Percentiles rank a stretch among this genome's conserved stretches.
Evolutionary conservation across 2,888 invertebrate genomes (phyloP).

Genomic region (Pachymerium ferrugineum): DNA sequence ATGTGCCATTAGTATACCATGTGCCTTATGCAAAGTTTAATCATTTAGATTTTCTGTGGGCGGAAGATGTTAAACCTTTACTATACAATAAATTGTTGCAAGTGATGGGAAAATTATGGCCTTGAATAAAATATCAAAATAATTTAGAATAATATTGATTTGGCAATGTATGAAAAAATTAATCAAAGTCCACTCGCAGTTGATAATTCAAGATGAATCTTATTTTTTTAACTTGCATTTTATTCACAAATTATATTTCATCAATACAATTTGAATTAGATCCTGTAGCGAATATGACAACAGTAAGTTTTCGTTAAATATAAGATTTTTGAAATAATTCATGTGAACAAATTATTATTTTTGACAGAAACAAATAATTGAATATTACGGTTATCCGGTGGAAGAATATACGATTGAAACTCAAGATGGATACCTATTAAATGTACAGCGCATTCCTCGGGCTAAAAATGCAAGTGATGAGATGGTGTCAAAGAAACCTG

Average conservation of each 20-base stretch:
- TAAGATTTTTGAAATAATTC: too few species aligned
- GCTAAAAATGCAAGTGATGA: neutral
- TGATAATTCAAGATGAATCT: too few species aligned
- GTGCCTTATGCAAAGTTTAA: neutral
- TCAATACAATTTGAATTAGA: too few species aligned
- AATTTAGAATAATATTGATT: too few species aligned
- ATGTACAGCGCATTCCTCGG: neutral
- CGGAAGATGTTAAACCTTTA: neutral
- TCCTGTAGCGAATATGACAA: too few species aligned
- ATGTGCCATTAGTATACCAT: neutral
- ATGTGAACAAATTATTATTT: too few species aligned
- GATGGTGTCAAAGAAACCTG: neutral
- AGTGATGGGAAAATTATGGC: neutral
- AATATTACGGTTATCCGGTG: neutral
- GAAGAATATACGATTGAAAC: neutral
- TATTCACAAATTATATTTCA: too few species aligned
- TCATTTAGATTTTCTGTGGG: constrained; percentile 14
- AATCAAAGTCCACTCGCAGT: too few species aligned
- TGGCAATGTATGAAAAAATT: too few species aligned
- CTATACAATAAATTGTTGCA: neutral
- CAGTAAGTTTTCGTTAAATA: too few species aligned
- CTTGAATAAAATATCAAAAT: too few species aligned
- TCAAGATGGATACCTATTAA: neutral
- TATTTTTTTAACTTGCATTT: too few species aligned
- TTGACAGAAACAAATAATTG: constrained; percentile 5